Conservation (phyloP, 2,113 vertebrate species). For the Phoxinus phoxinus region DNA sequence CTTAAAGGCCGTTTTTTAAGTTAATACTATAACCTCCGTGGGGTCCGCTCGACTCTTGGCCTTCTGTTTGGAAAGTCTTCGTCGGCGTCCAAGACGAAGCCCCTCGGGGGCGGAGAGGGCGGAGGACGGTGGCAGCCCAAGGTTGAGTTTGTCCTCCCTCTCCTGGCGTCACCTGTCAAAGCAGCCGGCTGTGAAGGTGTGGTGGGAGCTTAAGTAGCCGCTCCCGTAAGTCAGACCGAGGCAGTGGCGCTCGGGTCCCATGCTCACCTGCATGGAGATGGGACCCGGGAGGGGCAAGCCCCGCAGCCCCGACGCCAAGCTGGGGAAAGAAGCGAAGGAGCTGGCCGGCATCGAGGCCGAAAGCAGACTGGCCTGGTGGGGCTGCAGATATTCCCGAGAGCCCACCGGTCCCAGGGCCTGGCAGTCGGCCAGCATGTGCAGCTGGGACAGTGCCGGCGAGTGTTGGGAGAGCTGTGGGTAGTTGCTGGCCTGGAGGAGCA, state of each 20-base stretch:
- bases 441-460: conserved; percentile 73
- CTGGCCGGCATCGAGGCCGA: conserved; percentile 60
- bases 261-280: conserved; percentile 81
- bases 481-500: conserved; percentile 81
- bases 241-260: conserved; percentile 77
- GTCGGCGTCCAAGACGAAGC: conserved; percentile 34
- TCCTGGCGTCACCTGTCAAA: conserved; percentile 85
- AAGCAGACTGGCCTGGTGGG: conserved; percentile 72
- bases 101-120: conserved; percentile 39
- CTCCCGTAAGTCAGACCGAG: conserved; percentile 73
- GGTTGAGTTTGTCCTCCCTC: conserved; percentile 70
- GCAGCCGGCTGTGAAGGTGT: conserved; percentile 76
- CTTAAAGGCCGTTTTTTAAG: conserved; percentile 7
- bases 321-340: conserved; percentile 69
- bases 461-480: conserved; percentile 77
- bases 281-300: conserved; percentile 75
- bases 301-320: conserved; percentile 72
- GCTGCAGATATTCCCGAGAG: conserved; percentile 83
- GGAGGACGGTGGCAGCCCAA: conserved; percentile 62
- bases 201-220: conserved; percentile 79
- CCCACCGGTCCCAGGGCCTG: conserved; percentile 81
- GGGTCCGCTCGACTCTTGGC: conserved; percentile 40
- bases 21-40: conserved; percentile 59
- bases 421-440: conserved; percentile 79
- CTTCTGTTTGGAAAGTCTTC: conserved; percentile 54